Base-by-base conservation (phyloP, 2,797 vertebrate genomes). In the Gadopsis marmoratus region DNA sequence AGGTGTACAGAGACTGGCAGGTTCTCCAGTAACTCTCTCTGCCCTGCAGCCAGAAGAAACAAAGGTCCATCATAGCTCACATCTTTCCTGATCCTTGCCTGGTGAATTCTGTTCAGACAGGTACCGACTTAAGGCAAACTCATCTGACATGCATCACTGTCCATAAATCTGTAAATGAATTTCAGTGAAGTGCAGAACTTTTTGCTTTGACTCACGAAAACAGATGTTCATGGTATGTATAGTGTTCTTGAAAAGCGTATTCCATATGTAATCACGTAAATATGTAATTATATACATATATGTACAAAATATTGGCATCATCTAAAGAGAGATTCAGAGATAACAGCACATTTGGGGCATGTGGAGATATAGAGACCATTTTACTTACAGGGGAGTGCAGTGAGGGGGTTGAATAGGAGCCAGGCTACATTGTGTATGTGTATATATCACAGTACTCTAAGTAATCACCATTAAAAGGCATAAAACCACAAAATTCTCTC, bases 41-140 rank as follows among this genome's bases (percentile, higher is more conserved):
- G 69, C 75, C 77, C 94, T 95, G 87, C 65, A 79, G 51, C 39
- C 56, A 74, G 11, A 56, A 51, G 47, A 74, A 74, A 70, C 55
- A 79, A 80, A 80, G 51, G 7, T 33, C 5, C 4, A 31, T 83
- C 79, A 83, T n/a, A 72, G 55, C 13, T 74, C 64, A 81, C 16
- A 48, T 77, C 41, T 56, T 56, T 51, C 14, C 43, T 74, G 10
- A 67, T 50, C 7, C 54, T 35, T 43, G 12, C 5, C 2, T 11
- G 71, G 61, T 54, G 81, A 61, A 48, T 80, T 71, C 58, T 19
- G 76, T 59, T 69, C 54, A 55, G 54, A 56, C 45, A 61, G 51
- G 29, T 54, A 63, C 53, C 0, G 10, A 77, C 48, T 53, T 13
- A 50, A 81, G 68, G 62, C 3, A 45, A 81, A 65, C 58, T 56